Conservation (phyloP, 2,888 invertebrate species). For the Acronicta leporina region DNA sequence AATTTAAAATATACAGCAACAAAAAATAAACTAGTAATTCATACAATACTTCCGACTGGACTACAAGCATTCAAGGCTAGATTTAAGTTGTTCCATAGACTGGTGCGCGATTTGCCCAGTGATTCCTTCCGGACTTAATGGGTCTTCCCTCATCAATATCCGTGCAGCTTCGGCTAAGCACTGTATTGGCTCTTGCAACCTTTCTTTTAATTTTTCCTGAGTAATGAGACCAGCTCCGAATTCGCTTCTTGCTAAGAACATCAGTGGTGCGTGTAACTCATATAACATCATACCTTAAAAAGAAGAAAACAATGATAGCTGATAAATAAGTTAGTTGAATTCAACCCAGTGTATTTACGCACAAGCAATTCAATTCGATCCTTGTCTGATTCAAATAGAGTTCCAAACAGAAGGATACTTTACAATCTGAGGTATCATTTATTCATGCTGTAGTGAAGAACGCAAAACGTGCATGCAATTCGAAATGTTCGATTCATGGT, state of each 20-base stretch:
- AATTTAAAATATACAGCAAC: background rate
- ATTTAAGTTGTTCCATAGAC: slow-evolving; percentile 82
- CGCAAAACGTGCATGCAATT: too few species aligned
- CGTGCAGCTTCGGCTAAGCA: slow-evolving; percentile 90
- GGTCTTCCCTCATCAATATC: slow-evolving; percentile 92
- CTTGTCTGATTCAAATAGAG: too few species aligned
- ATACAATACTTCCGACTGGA: slow-evolving; percentile 1
- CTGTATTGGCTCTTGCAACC: slow-evolving; percentile 90
- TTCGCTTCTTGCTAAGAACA: slow-evolving; percentile 91
- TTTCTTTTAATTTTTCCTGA: slow-evolving; percentile 89
- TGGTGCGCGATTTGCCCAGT: slow-evolving; percentile 89
- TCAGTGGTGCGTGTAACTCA: slow-evolving; percentile 94
- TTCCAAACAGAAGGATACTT: too few species aligned
- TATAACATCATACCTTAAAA: slow-evolving; percentile 93
- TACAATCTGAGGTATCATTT: too few species aligned
- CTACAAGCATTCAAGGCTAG: slow-evolving; percentile 76
- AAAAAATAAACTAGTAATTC: background rate
- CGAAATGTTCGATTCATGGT: too few species aligned
- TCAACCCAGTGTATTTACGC: too few species aligned
- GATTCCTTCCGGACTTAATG: slow-evolving; percentile 90
- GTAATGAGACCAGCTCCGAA: slow-evolving; percentile 89
- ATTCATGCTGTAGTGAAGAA: too few species aligned
- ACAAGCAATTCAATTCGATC: too few species aligned
- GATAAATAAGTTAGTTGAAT: background rate
- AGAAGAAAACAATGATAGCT: background rate